These are phyloP conservation scores for Esperia sulphurella DNA, from an alignment of 2,888 invertebrate genomes.

Conservation along the genomic window DNA sequence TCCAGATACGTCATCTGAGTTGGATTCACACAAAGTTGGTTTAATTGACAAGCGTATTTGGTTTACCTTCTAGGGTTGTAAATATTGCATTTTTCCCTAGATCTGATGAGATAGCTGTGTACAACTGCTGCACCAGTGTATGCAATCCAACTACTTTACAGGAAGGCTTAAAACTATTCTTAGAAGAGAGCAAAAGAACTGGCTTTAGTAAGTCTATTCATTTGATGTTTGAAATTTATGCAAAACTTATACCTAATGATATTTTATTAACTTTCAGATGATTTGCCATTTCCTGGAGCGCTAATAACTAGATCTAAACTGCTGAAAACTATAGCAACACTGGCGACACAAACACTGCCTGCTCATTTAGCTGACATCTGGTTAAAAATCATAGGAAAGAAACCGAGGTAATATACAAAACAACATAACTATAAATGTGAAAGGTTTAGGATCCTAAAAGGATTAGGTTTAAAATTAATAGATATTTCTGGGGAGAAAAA, in stretches of 20 bases:
- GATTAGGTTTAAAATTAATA: no score
- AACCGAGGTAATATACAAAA: conserved; percentile 32
- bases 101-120: conserved; percentile 83
- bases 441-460: no score
- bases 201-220: neutral
- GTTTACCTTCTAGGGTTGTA: neutral
- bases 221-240: conserved; percentile 1
- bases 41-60: no score
- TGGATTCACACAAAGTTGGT: no score
- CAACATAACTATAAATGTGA: no score
- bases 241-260: neutral
- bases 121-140: conserved; percentile 92
- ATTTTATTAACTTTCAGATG: conserved; percentile 20
- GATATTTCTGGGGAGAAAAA: no score
- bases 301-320: conserved; percentile 3
- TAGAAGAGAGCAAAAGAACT: conserved; percentile 9
- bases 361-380: conserved; percentile 27
- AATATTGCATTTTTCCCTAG: conserved; percentile 29
- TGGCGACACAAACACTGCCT: conserved; percentile 21
- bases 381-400: conserved; percentile 17
- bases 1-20: no score
- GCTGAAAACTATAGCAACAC: conserved; percentile 6
- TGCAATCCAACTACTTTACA: conserved; percentile 92
- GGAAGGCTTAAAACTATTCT: conserved; percentile 78
- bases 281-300: conserved; percentile 16